These are phyloP conservation scores for Sarcophaga carnaria DNA, from an alignment of 2,888 invertebrate genomes.

Conservation along the genomic window DNA sequence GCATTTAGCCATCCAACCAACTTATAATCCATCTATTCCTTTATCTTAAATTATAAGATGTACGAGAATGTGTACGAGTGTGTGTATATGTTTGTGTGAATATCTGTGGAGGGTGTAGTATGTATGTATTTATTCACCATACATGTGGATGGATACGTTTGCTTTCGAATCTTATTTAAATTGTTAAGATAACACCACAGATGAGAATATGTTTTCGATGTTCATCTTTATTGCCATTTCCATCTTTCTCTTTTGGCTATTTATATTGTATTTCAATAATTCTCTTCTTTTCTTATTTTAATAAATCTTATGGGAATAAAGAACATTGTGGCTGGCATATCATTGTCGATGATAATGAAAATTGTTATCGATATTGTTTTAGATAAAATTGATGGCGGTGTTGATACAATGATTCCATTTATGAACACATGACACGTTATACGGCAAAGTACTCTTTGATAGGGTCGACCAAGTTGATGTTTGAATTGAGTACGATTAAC, in stretches of 20 bases:
- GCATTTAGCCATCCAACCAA: conserved; percentile 10
- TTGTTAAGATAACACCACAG: too few species aligned
- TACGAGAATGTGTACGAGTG: neutral
- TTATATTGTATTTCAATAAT: neutral
- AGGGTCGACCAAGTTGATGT: too few species aligned
- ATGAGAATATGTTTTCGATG: too few species aligned
- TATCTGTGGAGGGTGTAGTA: neutral
- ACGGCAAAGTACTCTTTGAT: neutral
- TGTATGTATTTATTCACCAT: neutral
- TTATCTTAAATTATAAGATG: neutral
- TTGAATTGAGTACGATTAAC: neutral
- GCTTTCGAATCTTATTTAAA: too few species aligned
- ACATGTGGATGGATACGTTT: too few species aligned
- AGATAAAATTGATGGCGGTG: conserved; percentile 59
- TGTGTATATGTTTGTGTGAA: neutral
- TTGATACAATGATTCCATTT: conserved; percentile 2
- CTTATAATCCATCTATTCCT: neutral
- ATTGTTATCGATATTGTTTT: conserved; percentile 48
- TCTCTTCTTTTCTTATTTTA: neutral
- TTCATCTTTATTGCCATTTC: neutral
- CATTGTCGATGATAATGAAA: conserved; percentile 51
- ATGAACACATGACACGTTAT: neutral
- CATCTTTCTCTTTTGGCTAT: neutral
- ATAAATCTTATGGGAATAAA: neutral
- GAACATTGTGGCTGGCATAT: conserved; percentile 38